Base-by-base conservation (phyloP, 1,140 invertebrate genomes). In the Eurosta solidaginis region DNA sequence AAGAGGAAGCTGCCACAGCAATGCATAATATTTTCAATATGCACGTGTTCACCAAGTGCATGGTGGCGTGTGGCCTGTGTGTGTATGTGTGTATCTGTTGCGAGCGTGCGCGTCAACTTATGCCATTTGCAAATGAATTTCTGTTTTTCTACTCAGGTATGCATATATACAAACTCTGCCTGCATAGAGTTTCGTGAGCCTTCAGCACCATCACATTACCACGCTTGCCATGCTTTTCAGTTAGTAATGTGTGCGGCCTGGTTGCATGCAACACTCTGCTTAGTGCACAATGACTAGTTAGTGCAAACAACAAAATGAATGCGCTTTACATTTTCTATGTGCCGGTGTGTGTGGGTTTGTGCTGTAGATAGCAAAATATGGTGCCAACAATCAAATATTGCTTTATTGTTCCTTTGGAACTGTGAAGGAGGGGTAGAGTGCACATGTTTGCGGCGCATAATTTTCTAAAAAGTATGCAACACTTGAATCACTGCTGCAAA, bases 41-140 rank as follows among this genome's bases (percentile, higher is more conserved):
- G 7, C 36, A 68, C 33, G 59, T 68, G 59, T 7, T 68, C 1
- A 2, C 40, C 27, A 20, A 1, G 20, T 54, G 4, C 22, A 44
- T 44, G 12, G 5, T 6, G 5, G 12, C 42, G 12, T 12, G 12
- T n/a, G n/a, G 17, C 47, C 12, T 49, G 17, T 22, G 25, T 52
- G 6, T 25, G 49, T 52, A 52, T 47, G 45, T 9, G 14, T 3
- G 54, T 59, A n/a, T n/a, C n/a, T n/a, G n/a, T n/a, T n/a, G 27
- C 36, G 54, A 17, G 27, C 22, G 14, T 17, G 50, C 10, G 50
- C 20, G 4, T 1, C 33, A 68, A 42, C 59, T 68, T 68, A 68
- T 68, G 59, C 33, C 59, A 68, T 68, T 68, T 68, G 59, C 59
- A 68, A 68, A 63, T 63, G 27, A 63, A 47, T 40, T 68, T 68